Evolutionary conservation across 1,140 invertebrate genomes (phyloP), one percentile per base, ranked within the genome.

Genomic region (Stratiolaelaps scimitus): DNA sequence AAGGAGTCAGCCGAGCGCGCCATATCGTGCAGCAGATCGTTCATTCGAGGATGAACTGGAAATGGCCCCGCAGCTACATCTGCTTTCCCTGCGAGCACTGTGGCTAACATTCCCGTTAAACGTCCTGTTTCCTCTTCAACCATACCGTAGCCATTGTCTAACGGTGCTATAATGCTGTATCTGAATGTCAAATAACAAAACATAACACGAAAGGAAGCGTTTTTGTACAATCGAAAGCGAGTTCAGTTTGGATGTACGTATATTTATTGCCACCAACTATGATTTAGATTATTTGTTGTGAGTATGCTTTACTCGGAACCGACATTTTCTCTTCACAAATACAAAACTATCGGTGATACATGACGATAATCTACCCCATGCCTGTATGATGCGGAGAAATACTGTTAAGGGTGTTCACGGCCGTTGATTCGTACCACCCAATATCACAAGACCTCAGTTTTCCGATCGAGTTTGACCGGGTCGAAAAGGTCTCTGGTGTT

Each of bases 81-180:
- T 26, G 53, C 53, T 23, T 60, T 26, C 17, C 34, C 34, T 10
- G 15, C 13, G 17, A 60, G 34, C 13, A 60, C 53, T 17, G 53
- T 60, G 23, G 26, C 53, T 26, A 60, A 26, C 53, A 60, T 60
- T 20, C 53, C 53, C 2, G 53, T 60, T 23, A 60, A 23, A 26
- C 53, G 53, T 15, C 53, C 53, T 10, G 53, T 60, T 60, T 17
- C 53, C 0, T 60, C 53, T 60, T 60, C 53, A n/a, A 60, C 53
- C 53, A 60, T 60, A 17, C 53, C 53, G 53, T 60, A 60, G 26
- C 15, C 53, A 1, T 34, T 34, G 34, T 60, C 53, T 10, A 26
- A 26, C 17, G 53, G 53, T 29, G 53, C 17, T 15, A 60, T 23
- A 23, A 60, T 26, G 53, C 53, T 60, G 53, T 60, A 60, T 10